Evolutionary conservation across 2,797 vertebrate genomes (phyloP).

Genomic region (Capromys pilorides): DNA sequence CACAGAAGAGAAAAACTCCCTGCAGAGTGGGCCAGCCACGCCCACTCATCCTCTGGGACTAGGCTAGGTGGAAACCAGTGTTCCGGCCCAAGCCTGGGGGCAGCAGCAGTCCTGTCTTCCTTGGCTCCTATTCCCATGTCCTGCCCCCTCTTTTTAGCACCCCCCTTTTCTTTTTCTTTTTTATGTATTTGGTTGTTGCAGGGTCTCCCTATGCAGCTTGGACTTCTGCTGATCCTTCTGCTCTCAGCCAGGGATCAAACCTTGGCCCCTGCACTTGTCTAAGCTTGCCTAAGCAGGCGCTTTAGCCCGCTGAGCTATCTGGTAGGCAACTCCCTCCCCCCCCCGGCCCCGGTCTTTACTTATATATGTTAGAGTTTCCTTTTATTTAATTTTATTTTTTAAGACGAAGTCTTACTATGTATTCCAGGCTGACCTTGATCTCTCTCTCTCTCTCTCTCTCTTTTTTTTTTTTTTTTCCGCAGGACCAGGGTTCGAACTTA

Average conservation of each 20-base stretch:
- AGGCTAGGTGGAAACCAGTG: conserved; percentile 63
- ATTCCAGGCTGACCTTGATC: not conserved
- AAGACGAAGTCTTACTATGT: not conserved
- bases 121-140: not conserved
- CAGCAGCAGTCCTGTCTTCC: not conserved
- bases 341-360: not conserved
- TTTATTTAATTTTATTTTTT: not conserved
- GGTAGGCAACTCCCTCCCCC: no score
- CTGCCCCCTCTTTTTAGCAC: not conserved
- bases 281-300: no score
- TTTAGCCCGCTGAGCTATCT: no score
- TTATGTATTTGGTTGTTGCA: not conserved
- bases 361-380: not conserved
- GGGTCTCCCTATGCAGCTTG: no score
- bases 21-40: conserved; percentile 14
- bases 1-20: not conserved
- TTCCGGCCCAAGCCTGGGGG: conserved; percentile 46
- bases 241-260: no score
- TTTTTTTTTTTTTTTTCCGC: no score
- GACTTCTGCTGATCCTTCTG: no score
- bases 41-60: not conserved
- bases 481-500: no score
- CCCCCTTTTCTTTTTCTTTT: not conserved
- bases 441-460: not conserved
- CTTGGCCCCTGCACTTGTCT: no score